Base-by-base conservation (phyloP, 1,140 invertebrate genomes). In the Oppia nitens region DNA sequence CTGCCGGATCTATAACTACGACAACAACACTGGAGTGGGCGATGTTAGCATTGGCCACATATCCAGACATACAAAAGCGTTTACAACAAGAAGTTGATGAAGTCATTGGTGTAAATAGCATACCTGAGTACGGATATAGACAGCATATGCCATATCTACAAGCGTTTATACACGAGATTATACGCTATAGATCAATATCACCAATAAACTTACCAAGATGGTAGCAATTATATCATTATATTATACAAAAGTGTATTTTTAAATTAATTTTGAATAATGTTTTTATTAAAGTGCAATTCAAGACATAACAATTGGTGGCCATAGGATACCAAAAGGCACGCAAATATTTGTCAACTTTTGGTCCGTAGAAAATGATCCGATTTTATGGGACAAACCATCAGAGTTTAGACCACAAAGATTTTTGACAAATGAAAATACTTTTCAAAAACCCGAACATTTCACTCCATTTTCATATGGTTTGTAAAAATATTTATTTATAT, bases 301-400 rank as follows among this genome's bases (percentile, higher is more conserved):
- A 48, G 66, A 70, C 49, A 67, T 67, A 0, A 21, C 54, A 9
- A 53, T 74, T 4, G 32, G 53, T 14, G 66, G 67, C 21, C 71
- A 68, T 53, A 53, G 57, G 27, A 51, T 72, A n/a, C 68, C 70
- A 21, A 66, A 85, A 80, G 81, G 86, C 60, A 84, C 85, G 23
- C 85, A 87, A 77, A 78, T 91, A 0, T 76, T 90, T 4, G 80
- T 80, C n/a, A 91, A 88, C 68, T 82, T 85, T 45, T 49, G 57
- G 26, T 60, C 63, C 24, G 26, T 64, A 0, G 57, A 65, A 45
- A 60, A 64, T 47, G 63, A 65, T n/a, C 51, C 58, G 3, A 53
- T 54, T 3, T 55, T 56, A 23, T 65, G 64, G 64, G 55, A 59
- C 0, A 50, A 60, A 2, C 64, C 64, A 1, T 26, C 60, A 4